A percentile compares a stretch with the other conserved stretches of the same genome.
These are phyloP conservation scores for Macrosoma leucophasiata DNA, from an alignment of 2,888 invertebrate species.

Conservation along the genomic window DNA sequence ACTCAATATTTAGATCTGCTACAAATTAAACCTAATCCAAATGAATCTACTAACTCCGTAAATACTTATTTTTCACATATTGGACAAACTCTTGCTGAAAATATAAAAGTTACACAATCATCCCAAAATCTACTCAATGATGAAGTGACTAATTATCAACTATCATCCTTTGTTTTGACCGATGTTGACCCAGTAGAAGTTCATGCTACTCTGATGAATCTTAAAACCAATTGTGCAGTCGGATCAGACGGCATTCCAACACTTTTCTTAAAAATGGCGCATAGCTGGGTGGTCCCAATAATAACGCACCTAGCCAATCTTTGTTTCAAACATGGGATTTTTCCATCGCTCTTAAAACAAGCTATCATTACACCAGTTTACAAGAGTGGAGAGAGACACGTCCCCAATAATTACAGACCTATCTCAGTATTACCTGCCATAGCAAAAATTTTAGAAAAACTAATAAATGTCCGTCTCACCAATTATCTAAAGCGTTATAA, in stretches of 20 bases:
- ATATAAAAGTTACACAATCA: too few relatives aligned
- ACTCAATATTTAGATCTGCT: neutral
- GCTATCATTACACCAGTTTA: slow-evolving; percentile 9
- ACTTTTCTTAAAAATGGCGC: slow-evolving; percentile 6
- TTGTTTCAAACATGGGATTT: slow-evolving; percentile 8
- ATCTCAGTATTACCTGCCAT: slow-evolving; percentile 14
- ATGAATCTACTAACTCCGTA: slow-evolving; percentile 3
- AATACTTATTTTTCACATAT: slow-evolving; percentile 8
- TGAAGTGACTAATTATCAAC: neutral
- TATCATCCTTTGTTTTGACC: neutral
- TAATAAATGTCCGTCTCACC: slow-evolving; percentile 11
- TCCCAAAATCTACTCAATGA: too few relatives aligned
- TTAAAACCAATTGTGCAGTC: slow-evolving; percentile 1
- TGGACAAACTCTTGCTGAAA: slow-evolving; percentile 1
- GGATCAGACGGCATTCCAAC: slow-evolving; percentile 13
- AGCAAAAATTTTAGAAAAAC: slow-evolving; percentile 17
- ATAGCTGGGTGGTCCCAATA: slow-evolving; percentile 2
- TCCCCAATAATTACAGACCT: slow-evolving; percentile 15
- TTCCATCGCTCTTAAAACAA: slow-evolving; percentile 5
- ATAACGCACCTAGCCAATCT: slow-evolving; percentile 11
- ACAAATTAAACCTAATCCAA: neutral
- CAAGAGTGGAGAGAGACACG: slow-evolving; percentile 11
- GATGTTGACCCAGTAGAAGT: slow-evolving; percentile 1
- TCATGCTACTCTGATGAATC: slow-evolving; percentile 1
- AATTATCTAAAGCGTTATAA: slow-evolving; percentile 14